Evolutionary conservation across 2,888 invertebrate genomes (phyloP), one percentile per base, ranked within the genome.

Genomic region (Halictus quadricinctus): DNA sequence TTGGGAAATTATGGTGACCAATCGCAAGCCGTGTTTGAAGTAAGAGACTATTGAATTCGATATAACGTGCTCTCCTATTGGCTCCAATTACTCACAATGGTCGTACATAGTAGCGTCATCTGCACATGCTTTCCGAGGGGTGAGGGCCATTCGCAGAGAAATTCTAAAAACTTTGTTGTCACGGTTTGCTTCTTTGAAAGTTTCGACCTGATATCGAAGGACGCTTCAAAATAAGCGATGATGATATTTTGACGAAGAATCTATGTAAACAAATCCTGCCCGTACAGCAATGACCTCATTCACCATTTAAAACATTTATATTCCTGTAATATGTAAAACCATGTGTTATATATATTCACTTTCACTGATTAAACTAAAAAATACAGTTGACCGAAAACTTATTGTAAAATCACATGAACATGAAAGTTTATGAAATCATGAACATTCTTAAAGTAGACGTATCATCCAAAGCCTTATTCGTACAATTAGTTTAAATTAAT

Each of bases 1-100:
- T 85, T 86, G 87, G 89, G 87, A 86, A 89, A 84, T 80, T 76
- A 7, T 7, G n/a, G 8, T 78, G 77, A 21, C 93, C 91, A 93
- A 93, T 91, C 83, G 69, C 15, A 43, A 18, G 0, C 0, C 12
- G 8, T 21, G 60, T 91, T 89, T 84, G 29, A 72, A 84, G 73
- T 73, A 2, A 36, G 36, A 66, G 75, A 21, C 80, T 69, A 54
- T 78, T 36, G 46, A 60, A 29, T 60, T n/a, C 73, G 70, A 74
- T 82, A 46, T 85, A 86, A 90, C 86, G 81, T 10, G 74, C 8
- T 0, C 21, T 74, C 43, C 72, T 43, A 93, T 93, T 93, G 92
- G 93, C 12, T n/a, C 10, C 1, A 13, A 7, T 54, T 60, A 21
- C 66, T 80, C 81, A 86, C 85, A 88, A 89, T 88, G 85, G 76